Percentiles rank a stretch among this genome's conserved stretches.
phyloP scores from a whole-genome alignment of 2,888 invertebrate genomes.

The Thelaira solivaga region DNA sequence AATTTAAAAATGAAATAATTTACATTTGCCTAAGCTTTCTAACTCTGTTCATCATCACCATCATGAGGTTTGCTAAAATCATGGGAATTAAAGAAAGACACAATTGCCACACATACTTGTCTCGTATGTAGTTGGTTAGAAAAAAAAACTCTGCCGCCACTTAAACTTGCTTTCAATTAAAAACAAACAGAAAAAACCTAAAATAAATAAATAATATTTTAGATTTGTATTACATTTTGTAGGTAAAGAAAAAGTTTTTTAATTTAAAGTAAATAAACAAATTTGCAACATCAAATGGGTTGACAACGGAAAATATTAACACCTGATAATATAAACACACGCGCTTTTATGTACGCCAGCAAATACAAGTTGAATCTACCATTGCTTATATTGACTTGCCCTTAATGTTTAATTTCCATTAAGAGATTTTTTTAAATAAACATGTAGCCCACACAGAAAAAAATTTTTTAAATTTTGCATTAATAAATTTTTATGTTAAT shows the following conservation, averaged over 20 bases:
- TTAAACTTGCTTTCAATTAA: too few species aligned
- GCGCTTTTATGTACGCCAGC: background rate
- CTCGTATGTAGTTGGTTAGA: too few species aligned
- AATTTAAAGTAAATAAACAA: slow-evolving; percentile 53
- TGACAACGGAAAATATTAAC: slow-evolving; percentile 23
- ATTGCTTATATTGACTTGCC: too few species aligned
- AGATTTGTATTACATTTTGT: slow-evolving; percentile 2
- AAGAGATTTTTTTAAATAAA: too few species aligned
- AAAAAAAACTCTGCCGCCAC: slow-evolving; percentile 10
- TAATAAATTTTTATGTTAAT: too few species aligned
- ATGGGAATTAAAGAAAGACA: slow-evolving; percentile 15
- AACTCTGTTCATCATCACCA: background rate
- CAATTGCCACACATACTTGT: too few species aligned
- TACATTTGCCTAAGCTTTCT: too few species aligned
- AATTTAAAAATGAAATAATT: too few species aligned
- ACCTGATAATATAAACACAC: slow-evolving; percentile 30
- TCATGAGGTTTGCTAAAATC: background rate
- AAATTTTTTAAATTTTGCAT: too few species aligned
- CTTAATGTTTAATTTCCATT: too few species aligned
- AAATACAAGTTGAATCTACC: too few species aligned
- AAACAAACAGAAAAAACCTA: slow-evolving; percentile 1
- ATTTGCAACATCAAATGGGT: slow-evolving; percentile 44
- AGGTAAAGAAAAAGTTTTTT: slow-evolving; percentile 27
- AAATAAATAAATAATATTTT: slow-evolving; percentile 24
- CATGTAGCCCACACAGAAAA: too few species aligned